phyloP scores from a whole-genome alignment of 2,113 vertebrate species.

The Petrocephalus microphthalmus region DNA sequence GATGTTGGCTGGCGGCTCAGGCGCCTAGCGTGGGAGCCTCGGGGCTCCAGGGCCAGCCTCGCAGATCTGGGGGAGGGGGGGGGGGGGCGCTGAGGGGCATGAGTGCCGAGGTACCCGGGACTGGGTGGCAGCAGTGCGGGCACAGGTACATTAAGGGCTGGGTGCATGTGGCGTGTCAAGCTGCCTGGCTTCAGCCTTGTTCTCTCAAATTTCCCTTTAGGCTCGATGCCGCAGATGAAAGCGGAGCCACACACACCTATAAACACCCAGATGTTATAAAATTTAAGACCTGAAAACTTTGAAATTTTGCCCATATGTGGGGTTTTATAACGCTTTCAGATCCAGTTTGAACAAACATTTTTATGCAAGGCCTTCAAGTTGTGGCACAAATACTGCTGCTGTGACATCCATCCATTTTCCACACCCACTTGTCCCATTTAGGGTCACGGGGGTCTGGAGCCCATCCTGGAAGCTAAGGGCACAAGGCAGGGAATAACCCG shows the following conservation, averaged over 20 bases:
- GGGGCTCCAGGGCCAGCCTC: not conserved
- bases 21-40: conserved; percentile 16
- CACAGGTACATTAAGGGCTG: not conserved
- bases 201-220: not conserved
- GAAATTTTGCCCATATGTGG: not conserved
- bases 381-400: not conserved
- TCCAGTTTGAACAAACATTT: not conserved
- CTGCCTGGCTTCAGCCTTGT: not conserved
- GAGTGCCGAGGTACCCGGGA: not conserved
- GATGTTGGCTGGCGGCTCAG: conserved; percentile 29
- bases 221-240: conserved; percentile 30
- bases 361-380: not conserved
- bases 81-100: no score
- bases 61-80: conserved; percentile 1
- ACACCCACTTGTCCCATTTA: not conserved
- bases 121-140: not conserved
- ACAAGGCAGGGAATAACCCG: not conserved
- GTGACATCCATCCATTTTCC: not conserved
- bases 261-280: not conserved
- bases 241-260: conserved; percentile 24
- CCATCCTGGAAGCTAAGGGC: not conserved
- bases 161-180: not conserved
- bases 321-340: not conserved
- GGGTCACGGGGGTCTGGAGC: not conserved
- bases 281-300: not conserved